Percentiles rank a stretch among this genome's conserved stretches.
phyloP scores from a whole-genome alignment of 2,797 vertebrate genomes.

The Sitta carolinensis region DNA sequence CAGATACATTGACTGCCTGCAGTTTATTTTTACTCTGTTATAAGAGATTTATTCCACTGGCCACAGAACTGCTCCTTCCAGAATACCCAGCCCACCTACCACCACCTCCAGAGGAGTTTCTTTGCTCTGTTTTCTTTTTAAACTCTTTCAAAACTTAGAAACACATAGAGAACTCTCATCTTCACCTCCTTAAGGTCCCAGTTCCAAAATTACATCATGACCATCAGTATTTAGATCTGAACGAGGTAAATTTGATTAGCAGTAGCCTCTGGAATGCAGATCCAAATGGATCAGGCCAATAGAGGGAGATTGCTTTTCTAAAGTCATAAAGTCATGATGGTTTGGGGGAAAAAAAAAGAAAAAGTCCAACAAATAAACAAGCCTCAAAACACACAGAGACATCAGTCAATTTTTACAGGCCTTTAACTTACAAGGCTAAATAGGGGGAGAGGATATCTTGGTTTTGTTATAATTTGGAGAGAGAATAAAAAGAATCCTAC shows the following conservation, averaged over 20 bases:
- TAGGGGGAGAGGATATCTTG: neutral
- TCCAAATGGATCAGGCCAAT: neutral
- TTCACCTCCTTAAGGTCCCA: neutral
- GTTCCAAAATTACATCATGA: neutral
- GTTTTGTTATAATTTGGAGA: neutral
- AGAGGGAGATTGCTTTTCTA: neutral
- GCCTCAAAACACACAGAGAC: neutral
- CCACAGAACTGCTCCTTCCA: neutral
- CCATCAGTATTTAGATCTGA: neutral
- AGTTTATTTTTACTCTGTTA: neutral
- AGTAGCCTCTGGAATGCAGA: neutral
- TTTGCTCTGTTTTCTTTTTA: neutral
- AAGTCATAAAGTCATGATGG: neutral
- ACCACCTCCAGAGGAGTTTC: neutral
- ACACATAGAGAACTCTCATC: neutral
- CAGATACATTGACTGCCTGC: neutral
- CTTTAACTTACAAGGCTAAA: neutral
- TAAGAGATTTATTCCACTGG: neutral
- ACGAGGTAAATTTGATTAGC: neutral
- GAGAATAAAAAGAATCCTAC: neutral
- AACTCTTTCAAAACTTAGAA: neutral
- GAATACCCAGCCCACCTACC: neutral
- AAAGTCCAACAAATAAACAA: neutral
- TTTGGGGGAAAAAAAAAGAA: fast-evolving
- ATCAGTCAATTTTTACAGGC: neutral